Evolutionary conservation across 2,797 vertebrate species (phyloP), one percentile per base, ranked within the genome.

Genomic region (Cryptoblepharus egeriae): DNA sequence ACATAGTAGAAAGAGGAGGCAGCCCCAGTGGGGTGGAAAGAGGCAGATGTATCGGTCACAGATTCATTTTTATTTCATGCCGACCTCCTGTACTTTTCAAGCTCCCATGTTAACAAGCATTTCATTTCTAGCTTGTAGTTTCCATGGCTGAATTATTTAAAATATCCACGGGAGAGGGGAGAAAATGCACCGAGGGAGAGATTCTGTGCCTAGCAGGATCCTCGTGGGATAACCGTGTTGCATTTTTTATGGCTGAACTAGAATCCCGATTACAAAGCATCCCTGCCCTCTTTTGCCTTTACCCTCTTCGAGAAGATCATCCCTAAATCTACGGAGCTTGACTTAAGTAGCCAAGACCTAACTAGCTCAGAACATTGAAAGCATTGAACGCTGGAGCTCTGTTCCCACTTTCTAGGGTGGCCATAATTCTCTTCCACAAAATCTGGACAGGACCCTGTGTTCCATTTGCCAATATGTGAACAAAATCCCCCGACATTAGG

Each of bases 221-320:
- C 81, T 69, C 70, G 71, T 28, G 57, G 76, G 89, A 83, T 81
- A n/a, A 64, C 82, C 28, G 55, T 3, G 69, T 4, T 32, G n/a
- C 79, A 70, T 83, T 87, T 89, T 15, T 58, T 58, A 58, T 7
- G 57, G 57, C 57, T 22, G 57, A 58, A 11, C n/a, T 30, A 81
- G 87, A 89, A 90, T 82, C 88, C 57, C 88, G 87, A 87, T 87
- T 88, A 89, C 26, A 22, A 80, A 77, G 80, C 88, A 85, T 90
- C 92, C 88, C 82, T 1, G 78, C 37, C 60, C 75, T 79, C 58
- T 77, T 89, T 60, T 82, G 77, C 84, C 81, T 71, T 60, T 84
- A 84, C 87, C 91, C 88, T 86, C 77, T 82, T 84, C 90, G 70
- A 26, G 11, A 75, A 91, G 89, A 73, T 61, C 26, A 45, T 7